Conservation (phyloP, 2,113 vertebrate genomes). For the Carassius carassius region DNA sequence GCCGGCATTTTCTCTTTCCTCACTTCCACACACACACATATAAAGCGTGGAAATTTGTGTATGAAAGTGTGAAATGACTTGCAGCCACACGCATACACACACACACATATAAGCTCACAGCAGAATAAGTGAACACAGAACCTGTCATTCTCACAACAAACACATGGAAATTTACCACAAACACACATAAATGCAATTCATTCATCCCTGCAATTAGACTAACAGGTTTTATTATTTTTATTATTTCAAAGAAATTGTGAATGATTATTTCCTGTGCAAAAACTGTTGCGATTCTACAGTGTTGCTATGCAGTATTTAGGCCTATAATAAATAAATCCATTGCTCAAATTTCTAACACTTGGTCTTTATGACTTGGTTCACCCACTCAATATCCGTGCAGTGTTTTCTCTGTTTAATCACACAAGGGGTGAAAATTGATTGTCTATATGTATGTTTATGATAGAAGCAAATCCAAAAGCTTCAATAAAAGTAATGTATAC, state of each 20-base stretch:
- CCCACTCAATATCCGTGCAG: neutral
- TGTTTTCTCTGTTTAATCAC: neutral
- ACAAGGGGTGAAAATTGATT: neutral
- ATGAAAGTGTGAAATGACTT: conserved; percentile 36
- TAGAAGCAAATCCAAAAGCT: neutral
- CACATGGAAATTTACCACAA: neutral
- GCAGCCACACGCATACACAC: neutral
- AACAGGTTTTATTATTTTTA: neutral
- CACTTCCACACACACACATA: conserved; percentile 22
- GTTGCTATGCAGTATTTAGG: neutral
- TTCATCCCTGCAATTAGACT: conserved; percentile 2
- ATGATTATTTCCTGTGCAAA: neutral
- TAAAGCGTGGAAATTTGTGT: conserved; percentile 7
- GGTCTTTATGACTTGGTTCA: neutral
- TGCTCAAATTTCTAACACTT: neutral
- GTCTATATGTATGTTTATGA: neutral
- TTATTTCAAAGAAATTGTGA: neutral
- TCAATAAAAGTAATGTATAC: neutral
- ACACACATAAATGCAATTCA: neutral
- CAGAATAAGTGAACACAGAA: conserved; percentile 13
- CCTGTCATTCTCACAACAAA: neutral
- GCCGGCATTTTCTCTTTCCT: conserved; percentile 40
- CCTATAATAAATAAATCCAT: neutral
- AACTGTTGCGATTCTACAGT: neutral
- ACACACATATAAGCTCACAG: neutral